Percentiles rank a stretch among this genome's conserved stretches.
These are phyloP conservation scores for Rafetus swinhoei DNA, from an alignment of 2,113 vertebrate genomes.

Conservation along the genomic window DNA sequence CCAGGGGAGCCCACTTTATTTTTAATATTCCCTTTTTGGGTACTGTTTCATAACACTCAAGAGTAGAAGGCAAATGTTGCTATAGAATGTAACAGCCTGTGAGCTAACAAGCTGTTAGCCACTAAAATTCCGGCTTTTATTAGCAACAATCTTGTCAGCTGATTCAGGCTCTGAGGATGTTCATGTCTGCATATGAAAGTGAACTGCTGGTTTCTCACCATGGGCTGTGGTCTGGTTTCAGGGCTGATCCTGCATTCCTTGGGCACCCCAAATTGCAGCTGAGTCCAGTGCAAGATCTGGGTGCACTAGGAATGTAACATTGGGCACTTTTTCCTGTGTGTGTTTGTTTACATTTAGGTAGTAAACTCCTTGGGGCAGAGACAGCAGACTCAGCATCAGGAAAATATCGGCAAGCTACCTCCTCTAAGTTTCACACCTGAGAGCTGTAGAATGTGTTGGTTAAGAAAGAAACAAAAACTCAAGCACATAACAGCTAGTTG, in stretches of 20 bases:
- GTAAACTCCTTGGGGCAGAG: neutral
- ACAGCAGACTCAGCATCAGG: neutral
- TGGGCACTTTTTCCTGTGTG: neutral
- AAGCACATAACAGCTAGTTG: neutral
- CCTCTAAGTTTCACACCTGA: accelerated
- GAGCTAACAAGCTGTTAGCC: neutral
- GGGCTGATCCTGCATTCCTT: neutral
- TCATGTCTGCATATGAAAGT: accelerated
- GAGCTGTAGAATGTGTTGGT: neutral
- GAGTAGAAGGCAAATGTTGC: neutral
- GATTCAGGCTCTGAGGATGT: neutral
- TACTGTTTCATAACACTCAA: neutral
- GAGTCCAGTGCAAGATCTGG: neutral
- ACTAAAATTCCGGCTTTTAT: neutral
- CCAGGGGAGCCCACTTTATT: neutral
- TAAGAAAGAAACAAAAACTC: neutral
- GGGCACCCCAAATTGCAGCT: neutral
- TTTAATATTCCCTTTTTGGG: neutral
- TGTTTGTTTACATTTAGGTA: neutral
- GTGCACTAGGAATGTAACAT: neutral
- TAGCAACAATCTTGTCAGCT: neutral
- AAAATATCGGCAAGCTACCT: neutral
- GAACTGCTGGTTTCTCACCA: neutral
- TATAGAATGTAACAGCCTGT: no score
- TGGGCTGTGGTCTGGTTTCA: neutral